Evolutionary conservation across 2,888 invertebrate species (phyloP).

Genomic region (Lumbricus terrestris): DNA sequence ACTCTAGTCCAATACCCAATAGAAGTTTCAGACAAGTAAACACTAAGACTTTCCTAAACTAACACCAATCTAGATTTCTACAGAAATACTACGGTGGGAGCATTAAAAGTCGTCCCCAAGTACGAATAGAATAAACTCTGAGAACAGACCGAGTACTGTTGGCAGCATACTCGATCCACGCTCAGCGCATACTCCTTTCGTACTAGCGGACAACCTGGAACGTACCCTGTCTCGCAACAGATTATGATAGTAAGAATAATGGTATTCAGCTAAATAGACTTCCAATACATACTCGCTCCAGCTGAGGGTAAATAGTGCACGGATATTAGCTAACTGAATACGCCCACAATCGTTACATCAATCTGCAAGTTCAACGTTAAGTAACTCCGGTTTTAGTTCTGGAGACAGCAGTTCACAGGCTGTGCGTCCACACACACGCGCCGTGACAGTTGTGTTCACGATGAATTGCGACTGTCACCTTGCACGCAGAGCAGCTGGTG

Average conservation of each 20-base stretch:
- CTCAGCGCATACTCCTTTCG: neutral
- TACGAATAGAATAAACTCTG: neutral
- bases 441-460: neutral
- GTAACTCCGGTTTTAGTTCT: neutral
- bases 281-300: neutral
- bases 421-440: neutral
- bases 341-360: neutral
- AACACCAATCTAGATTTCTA: neutral
- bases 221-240: neutral
- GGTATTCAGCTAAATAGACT: conserved; percentile 3
- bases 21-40: neutral
- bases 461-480: neutral
- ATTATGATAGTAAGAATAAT: neutral
- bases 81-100: neutral
- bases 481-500: neutral
- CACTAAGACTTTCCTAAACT: neutral
- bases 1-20: no score
- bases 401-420: neutral
- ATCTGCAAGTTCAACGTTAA: neutral
- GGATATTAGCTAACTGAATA: conserved; percentile 3
- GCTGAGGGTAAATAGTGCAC: neutral
- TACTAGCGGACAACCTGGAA: neutral
- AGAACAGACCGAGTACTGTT: neutral
- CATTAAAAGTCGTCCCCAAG: neutral
- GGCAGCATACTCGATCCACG: neutral